A percentile compares a stretch with the other conserved stretches of the same genome.
Evolutionary conservation across 1,140 invertebrate species (phyloP).

Genomic region (Stegodyphus mimosarum): DNA sequence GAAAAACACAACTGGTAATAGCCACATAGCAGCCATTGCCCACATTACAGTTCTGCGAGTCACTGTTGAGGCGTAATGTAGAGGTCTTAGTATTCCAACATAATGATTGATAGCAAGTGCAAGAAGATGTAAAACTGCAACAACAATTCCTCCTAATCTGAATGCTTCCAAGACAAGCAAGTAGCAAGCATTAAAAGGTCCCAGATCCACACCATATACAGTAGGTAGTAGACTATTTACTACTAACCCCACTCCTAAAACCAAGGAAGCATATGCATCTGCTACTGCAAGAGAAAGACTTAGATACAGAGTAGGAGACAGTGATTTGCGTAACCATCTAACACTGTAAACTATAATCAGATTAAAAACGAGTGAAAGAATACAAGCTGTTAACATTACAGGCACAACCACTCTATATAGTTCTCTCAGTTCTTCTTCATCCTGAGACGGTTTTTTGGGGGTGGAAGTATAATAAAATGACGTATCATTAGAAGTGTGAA

Average conservation of each 20-base stretch:
- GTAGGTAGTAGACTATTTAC: conserved; percentile 71
- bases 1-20: conserved; percentile 70
- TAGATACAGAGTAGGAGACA: conserved; percentile 74
- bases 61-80: conserved; percentile 71
- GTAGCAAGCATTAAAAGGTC: conserved; percentile 65
- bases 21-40: conserved; percentile 72
- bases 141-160: conserved; percentile 72
- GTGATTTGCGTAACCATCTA: conserved; percentile 73
- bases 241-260: conserved; percentile 72
- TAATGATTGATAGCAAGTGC: conserved; percentile 79
- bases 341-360: conserved; percentile 71
- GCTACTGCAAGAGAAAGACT: conserved; percentile 74
- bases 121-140: conserved; percentile 76
- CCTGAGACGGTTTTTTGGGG: not conserved
- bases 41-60: conserved; percentile 68
- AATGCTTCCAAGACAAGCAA: conserved; percentile 71
- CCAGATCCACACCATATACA: conserved; percentile 63
- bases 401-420: conserved; percentile 66
- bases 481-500: not conserved
- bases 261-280: conserved; percentile 72
- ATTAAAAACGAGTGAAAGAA: conserved; percentile 71
- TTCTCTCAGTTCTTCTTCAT: not conserved
- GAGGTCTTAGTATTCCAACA: conserved; percentile 74
- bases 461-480: not conserved
- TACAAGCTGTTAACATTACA: conserved; percentile 69